Percentiles rank a stretch among this genome's conserved stretches.
These are phyloP conservation scores for Danio aesculapii DNA, from an alignment of 2,797 vertebrate species.

Conservation along the genomic window DNA sequence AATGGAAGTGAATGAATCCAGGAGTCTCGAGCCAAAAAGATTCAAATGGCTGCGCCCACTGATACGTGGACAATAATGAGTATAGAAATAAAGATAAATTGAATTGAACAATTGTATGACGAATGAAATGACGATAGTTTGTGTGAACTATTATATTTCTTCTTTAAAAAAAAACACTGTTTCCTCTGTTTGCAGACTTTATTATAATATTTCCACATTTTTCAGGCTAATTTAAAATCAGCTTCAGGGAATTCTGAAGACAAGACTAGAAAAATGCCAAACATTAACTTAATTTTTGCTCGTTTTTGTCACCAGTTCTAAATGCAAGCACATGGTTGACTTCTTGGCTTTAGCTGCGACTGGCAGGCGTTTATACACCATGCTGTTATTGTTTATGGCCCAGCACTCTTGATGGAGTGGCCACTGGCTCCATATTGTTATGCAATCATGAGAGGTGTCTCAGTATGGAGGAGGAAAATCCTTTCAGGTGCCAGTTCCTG, in stretches of 20 bases:
- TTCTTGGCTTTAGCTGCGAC: not conserved
- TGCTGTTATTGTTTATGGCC: conserved; percentile 53
- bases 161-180: not conserved
- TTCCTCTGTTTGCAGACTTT: not conserved
- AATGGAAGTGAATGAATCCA: no score
- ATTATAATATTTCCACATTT: not conserved
- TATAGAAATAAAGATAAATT: no score
- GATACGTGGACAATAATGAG: no score
- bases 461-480: conserved; percentile 51
- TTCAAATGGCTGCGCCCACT: no score
- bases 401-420: conserved; percentile 50
- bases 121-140: not conserved
- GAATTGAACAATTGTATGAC: no score
- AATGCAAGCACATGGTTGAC: not conserved
- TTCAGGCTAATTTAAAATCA: not conserved
- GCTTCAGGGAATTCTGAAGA: not conserved
- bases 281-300: not conserved
- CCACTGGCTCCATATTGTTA: conserved; percentile 63
- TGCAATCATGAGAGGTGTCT: conserved; percentile 65
- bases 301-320: not conserved
- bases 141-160: not conserved
- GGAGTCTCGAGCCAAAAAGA: no score
- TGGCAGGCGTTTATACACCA: conserved; percentile 9
- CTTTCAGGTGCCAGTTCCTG: conserved; percentile 50
- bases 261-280: not conserved